A percentile compares a stretch with the other conserved stretches of the same genome.
Conservation (phyloP, 1,140 invertebrate genomes). For the Liolophura sinensis region DNA sequence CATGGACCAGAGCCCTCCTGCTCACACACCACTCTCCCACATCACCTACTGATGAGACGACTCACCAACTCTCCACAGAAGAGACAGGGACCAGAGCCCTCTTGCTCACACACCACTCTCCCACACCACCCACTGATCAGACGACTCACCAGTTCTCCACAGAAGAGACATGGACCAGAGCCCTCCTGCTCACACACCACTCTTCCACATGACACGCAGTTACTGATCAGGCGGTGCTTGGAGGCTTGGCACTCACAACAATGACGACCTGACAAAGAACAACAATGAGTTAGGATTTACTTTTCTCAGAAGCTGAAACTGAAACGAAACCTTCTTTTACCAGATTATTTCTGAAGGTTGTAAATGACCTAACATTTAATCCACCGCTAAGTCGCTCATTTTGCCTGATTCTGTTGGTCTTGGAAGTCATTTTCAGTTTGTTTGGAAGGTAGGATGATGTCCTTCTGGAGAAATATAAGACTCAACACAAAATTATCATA, state of each 20-base stretch:
- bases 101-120: constrained; percentile 88
- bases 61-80: constrained; percentile 73
- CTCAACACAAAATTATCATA: no score
- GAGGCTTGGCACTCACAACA: constrained; percentile 90
- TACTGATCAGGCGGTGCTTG: constrained; percentile 88
- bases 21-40: constrained; percentile 92
- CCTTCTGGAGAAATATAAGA: no score
- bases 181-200: constrained; percentile 97
- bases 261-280: constrained; percentile 69
- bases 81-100: constrained; percentile 91
- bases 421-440: no score
- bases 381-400: no score
- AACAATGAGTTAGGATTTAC: not conserved
- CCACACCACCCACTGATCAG: constrained; percentile 76
- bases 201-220: constrained; percentile 91
- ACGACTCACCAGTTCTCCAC: constrained; percentile 67
- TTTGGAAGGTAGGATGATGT: no score
- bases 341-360: not conserved
- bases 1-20: constrained; percentile 97
- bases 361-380: not conserved
- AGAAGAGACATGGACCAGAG: constrained; percentile 92
- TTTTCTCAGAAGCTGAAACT: not conserved
- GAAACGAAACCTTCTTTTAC: not conserved
- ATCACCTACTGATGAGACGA: constrained; percentile 55
- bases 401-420: no score